phyloP scores from a whole-genome alignment of 2,797 vertebrate genomes.

The Clarias fuscus region DNA sequence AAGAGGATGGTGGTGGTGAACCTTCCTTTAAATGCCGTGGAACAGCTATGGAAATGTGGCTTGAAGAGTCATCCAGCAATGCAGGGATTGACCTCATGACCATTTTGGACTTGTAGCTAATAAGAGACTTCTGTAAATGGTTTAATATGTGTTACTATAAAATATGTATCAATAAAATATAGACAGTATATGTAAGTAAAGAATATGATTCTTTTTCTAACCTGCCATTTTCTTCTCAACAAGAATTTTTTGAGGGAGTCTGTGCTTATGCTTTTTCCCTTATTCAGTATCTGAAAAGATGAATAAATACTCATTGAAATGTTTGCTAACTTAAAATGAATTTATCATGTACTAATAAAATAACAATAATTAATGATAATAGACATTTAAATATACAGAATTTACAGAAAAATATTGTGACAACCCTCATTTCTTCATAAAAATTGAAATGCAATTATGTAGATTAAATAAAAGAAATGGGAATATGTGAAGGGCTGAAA shows the following conservation, averaged over 20 bases:
- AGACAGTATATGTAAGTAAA: background rate
- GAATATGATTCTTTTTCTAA: conserved; percentile 60
- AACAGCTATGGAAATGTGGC: conserved; percentile 89
- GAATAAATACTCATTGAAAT: background rate
- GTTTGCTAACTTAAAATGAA: background rate
- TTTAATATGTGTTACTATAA: background rate
- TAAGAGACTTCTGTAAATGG: conserved; percentile 85
- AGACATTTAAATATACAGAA: background rate
- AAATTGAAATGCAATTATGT: too few species aligned
- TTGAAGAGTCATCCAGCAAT: conserved; percentile 87
- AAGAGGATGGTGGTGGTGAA: conserved; percentile 86
- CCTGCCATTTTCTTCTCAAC: conserved; percentile 96
- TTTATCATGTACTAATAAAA: background rate
- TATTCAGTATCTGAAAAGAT: conserved; percentile 81
- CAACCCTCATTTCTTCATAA: too few species aligned
- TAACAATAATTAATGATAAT: background rate
- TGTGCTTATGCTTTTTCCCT: conserved; percentile 87
- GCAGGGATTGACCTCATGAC: conserved; percentile 92
- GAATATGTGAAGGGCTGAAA: too few species aligned
- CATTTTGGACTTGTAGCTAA: conserved; percentile 98
- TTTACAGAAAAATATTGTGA: too few species aligned
- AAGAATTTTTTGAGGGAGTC: conserved; percentile 92
- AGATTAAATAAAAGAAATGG: too few species aligned
- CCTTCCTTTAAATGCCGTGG: conserved; percentile 85
- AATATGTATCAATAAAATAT: background rate